Conservation (phyloP, 2,888 invertebrate species). For the Ganaspis brasiliensis region DNA sequence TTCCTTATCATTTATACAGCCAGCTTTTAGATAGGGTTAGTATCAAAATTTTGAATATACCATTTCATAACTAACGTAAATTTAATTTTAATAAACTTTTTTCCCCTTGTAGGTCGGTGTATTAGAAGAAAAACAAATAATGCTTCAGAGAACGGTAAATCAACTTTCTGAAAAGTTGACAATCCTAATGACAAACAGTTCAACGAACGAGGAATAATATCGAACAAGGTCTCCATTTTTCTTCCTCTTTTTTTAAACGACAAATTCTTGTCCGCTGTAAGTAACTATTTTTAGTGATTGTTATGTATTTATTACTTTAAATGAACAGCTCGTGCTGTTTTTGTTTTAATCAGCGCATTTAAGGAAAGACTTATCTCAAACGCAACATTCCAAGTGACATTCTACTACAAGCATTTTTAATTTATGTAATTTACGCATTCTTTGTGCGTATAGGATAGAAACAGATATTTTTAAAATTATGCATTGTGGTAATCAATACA, state of each 20-base stretch:
- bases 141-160: conserved; percentile 71
- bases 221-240: conserved; percentile 49
- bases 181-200: conserved; percentile 65
- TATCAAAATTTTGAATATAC: conserved; percentile 41
- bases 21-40: conserved; percentile 77
- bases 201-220: conserved; percentile 60
- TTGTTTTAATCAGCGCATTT: conserved; percentile 34
- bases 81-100: conserved; percentile 27
- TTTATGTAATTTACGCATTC: not conserved
- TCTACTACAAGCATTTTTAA: conserved; percentile 46
- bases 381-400: conserved; percentile 67
- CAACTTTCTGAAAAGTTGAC: conserved; percentile 72
- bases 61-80: not conserved
- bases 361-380: conserved; percentile 50
- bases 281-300: conserved; percentile 38
- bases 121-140: conserved; percentile 73
- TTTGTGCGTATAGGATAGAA: conserved; percentile 41
- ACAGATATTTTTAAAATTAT: conserved; percentile 36
- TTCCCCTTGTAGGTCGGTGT: conserved; percentile 66
- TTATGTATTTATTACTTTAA: conserved; percentile 52
- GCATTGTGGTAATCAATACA: not conserved
- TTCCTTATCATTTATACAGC: conserved; percentile 77
- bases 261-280: conserved; percentile 36
- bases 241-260: conserved; percentile 46
- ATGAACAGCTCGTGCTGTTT: conserved; percentile 3